Base-by-base conservation (phyloP, 2,113 vertebrate genomes). In the Arizona elegans region DNA sequence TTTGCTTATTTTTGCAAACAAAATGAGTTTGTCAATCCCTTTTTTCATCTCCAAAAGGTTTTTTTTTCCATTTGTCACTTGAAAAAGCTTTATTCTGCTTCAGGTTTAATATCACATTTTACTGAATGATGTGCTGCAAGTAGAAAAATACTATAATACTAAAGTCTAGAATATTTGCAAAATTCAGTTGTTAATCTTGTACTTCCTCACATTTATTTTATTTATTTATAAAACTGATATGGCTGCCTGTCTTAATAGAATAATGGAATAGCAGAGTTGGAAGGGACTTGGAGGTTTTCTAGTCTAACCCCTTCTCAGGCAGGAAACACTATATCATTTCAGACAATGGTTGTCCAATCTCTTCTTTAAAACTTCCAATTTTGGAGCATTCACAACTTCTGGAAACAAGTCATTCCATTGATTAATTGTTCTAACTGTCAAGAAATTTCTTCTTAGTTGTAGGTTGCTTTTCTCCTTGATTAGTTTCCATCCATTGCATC, bases 31-130 rank as follows among this genome's bases (percentile, higher is more conserved):
- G 70, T 81, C 2, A 7, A 8, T 38, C n/a, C 70, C 17, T 9
- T 81, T 81, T 81, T 81, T 7, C 17, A 19, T 33, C n/a, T 75
- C 65, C 65, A 75, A 75, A 75, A 6, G 13, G 2, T 33, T 75
- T 75, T 53, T 81, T 75, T 75, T 81, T 33, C 52, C 15, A 10
- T 70, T 50, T 88, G 4, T 86, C 91, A 95, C 15, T 9, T 47
- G n/a, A 95, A 90, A n/a, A 90, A 96, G 93, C 54, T 43, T 47
- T 43, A 55, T 38, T 19, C 91, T 86, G 70, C 56, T 96, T 93
- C 52, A 12, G 70, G 58, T 90, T 1, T 0, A 93, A 95, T 95
- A 92, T 91, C 95, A 94, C 58, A 0, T 92, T 91, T 47, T 87
- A 21, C 47, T 94, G 43, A 95, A 89, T 75, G 58, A 95, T 91